Percentiles rank a stretch among this genome's conserved stretches.
Conservation (phyloP, 2,113 vertebrate genomes). For the Paratilapia polleni region DNA sequence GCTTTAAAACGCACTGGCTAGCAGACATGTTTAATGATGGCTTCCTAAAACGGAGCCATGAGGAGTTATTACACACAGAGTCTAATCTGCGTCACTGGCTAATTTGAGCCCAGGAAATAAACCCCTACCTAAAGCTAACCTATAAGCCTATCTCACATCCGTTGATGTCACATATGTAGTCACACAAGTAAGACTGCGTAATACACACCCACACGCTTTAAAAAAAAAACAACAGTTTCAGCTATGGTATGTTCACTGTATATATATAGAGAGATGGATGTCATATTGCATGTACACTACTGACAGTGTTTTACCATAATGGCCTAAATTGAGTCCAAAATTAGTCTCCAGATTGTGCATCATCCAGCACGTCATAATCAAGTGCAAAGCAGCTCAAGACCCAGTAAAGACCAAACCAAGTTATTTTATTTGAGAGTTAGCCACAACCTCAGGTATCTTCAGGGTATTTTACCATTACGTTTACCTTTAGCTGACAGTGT, state of each 20-base stretch:
- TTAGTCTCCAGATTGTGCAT: neutral
- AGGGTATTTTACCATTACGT: neutral
- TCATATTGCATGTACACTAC: neutral
- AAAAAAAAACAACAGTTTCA: neutral
- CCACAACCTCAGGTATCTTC: too few species aligned
- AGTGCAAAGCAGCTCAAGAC: neutral
- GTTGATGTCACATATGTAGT: conserved; percentile 56
- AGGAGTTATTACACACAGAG: conserved; percentile 45
- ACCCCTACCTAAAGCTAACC: conserved; percentile 58
- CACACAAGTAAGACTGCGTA: neutral
- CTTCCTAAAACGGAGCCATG: conserved; percentile 36
- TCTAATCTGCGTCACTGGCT: conserved; percentile 69
- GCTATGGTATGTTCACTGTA: neutral
- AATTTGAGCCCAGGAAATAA: conserved; percentile 71
- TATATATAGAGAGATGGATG: neutral
- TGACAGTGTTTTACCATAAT: neutral
- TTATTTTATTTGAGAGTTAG: neutral
- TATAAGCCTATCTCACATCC: conserved; percentile 55
- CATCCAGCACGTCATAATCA: neutral
- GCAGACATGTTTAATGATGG: conserved; percentile 62
- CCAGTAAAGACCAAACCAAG: too few species aligned
- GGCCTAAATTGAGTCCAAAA: neutral
- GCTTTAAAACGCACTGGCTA: conserved; percentile 59
- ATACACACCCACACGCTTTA: neutral
- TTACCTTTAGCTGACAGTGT: neutral